These are phyloP conservation scores for Urocitellus parryii DNA, from an alignment of 2,113 vertebrate species.

Conservation along the genomic window DNA sequence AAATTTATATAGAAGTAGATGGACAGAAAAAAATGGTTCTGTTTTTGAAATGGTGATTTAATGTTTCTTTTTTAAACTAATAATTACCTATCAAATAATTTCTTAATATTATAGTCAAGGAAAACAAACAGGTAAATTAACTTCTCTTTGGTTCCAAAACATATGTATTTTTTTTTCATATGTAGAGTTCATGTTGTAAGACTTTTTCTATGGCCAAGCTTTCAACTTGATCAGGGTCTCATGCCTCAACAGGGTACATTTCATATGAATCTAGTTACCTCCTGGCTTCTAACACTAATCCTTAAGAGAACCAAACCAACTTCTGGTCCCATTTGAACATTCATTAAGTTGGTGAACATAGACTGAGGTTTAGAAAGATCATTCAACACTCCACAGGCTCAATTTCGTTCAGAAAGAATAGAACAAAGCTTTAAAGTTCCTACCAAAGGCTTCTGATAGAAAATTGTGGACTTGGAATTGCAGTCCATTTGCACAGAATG, in stretches of 20 bases:
- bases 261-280: not conserved
- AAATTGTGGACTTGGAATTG: not conserved
- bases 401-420: not conserved
- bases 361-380: not conserved
- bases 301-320: not conserved
- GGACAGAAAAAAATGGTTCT: not conserved
- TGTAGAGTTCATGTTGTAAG: not conserved
- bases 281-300: not conserved
- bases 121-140: not conserved
- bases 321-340: not conserved
- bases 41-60: not conserved
- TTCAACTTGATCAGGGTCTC: not conserved
- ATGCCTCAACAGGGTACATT: not conserved
- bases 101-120: not conserved
- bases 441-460: not conserved
- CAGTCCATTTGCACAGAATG: not conserved
- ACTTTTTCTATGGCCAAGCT: not conserved
- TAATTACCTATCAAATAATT: not conserved
- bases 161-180: not conserved
- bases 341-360: not conserved
- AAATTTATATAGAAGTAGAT: not conserved
- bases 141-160: constrained; percentile 41
- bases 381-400: not conserved
- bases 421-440: not conserved
- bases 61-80: constrained; percentile 28